A percentile compares a stretch with the other conserved stretches of the same genome.
phyloP scores from a whole-genome alignment of 2,888 invertebrate genomes.

The Pinctada fucata region DNA sequence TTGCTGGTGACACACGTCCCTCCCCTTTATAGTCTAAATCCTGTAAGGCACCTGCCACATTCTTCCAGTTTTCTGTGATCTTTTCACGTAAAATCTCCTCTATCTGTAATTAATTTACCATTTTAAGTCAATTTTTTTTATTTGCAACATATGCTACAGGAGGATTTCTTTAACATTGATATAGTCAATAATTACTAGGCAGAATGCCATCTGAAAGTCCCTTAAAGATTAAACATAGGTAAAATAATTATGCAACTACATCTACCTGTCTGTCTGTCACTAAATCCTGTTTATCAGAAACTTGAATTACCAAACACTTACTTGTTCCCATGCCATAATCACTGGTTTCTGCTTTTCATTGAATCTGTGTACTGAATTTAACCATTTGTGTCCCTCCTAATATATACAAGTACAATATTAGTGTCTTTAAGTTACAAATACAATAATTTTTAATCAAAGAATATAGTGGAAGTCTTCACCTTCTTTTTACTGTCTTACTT shows the following conservation, averaged over 20 bases:
- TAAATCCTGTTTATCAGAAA: too few species aligned
- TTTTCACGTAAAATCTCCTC: constrained; percentile 73
- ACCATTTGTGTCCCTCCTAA: constrained; percentile 75
- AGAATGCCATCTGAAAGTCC: too few species aligned
- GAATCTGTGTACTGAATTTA: constrained; percentile 71
- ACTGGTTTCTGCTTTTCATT: constrained; percentile 71
- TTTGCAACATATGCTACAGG: too few species aligned
- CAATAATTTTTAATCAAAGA: not conserved
- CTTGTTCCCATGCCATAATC: constrained; percentile 74
- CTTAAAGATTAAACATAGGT: too few species aligned
- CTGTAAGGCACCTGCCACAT: constrained; percentile 64
- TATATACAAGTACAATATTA: constrained; percentile 19
- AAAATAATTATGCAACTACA: too few species aligned
- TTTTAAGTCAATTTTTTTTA: not conserved
- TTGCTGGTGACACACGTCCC: constrained; percentile 61
- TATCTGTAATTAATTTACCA: constrained; percentile 53
- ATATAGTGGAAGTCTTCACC: too few species aligned
- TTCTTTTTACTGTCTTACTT: too few species aligned
- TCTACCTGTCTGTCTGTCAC: too few species aligned
- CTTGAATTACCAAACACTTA: constrained; percentile 47
- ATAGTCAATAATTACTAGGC: too few species aligned
- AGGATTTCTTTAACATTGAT: too few species aligned
- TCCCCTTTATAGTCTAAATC: constrained; percentile 62
- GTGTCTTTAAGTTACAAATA: not conserved
- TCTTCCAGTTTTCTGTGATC: constrained; percentile 71